phyloP scores from a whole-genome alignment of 2,888 invertebrate genomes.

The Chrysolina americana region DNA sequence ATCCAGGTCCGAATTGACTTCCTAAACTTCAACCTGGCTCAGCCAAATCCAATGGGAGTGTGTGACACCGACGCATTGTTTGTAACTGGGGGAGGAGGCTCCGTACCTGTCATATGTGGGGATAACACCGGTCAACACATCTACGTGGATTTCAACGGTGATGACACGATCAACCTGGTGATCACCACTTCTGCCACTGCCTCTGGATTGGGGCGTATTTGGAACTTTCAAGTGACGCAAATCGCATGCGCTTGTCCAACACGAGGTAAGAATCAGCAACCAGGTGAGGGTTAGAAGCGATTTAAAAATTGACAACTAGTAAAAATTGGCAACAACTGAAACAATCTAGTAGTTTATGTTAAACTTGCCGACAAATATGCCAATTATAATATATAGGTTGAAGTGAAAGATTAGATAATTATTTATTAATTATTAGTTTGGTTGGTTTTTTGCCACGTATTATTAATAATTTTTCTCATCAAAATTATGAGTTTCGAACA shows the following conservation, averaged over 20 bases:
- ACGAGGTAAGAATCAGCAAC: constrained; percentile 70
- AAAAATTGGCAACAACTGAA: no score
- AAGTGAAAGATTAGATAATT: no score
- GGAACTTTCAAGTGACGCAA: constrained; percentile 83
- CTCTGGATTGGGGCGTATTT: constrained; percentile 72
- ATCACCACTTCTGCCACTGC: constrained; percentile 75
- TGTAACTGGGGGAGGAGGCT: constrained; percentile 78
- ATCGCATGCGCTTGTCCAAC: constrained; percentile 80
- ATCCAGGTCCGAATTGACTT: constrained; percentile 83
- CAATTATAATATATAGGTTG: no score
- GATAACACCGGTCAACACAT: constrained; percentile 85
- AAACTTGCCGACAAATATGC: no score
- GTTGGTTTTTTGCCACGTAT: no score
- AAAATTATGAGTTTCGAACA: no score
- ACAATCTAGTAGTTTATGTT: no score
- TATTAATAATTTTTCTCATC: no score
- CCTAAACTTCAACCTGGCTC: constrained; percentile 78
- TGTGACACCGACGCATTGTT: constrained; percentile 80
- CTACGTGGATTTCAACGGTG: constrained; percentile 81
- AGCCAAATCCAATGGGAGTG: constrained; percentile 80
- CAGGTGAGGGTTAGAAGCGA: no score
- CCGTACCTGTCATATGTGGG: constrained; percentile 84
- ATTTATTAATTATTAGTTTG: no score
- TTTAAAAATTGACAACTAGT: no score
- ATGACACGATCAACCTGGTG: constrained; percentile 75